These are phyloP conservation scores for Oriolus oriolus DNA, from an alignment of 2,113 vertebrate genomes.

Conservation along the genomic window DNA sequence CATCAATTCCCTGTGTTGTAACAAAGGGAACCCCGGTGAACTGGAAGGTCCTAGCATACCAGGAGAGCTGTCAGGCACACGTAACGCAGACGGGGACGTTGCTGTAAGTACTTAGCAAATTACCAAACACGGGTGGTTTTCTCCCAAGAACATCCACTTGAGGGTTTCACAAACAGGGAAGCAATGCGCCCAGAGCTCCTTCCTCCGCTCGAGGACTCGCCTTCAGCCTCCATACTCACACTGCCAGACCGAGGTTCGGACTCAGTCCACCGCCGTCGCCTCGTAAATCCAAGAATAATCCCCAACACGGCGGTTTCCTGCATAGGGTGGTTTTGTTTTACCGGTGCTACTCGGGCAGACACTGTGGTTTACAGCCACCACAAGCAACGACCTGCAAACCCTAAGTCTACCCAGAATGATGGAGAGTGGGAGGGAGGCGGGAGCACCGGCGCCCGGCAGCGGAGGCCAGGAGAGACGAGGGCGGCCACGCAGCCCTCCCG, in stretches of 20 bases:
- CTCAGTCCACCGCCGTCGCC: background rate
- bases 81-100: background rate
- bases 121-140: background rate
- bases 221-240: background rate
- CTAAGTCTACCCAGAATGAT: background rate
- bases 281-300: background rate
- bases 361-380: background rate
- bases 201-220: background rate
- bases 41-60: background rate
- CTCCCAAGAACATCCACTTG: background rate
- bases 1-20: background rate
- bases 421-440: background rate
- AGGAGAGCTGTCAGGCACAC: background rate
- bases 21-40: background rate
- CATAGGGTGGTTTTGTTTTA: constrained; percentile 36
- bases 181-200: background rate
- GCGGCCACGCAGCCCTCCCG: background rate
- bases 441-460: background rate
- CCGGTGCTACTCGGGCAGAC: constrained; percentile 1
- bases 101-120: background rate
- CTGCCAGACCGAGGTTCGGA: background rate
- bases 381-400: background rate
- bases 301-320: constrained; percentile 1
- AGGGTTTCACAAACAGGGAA: background rate
- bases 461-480: background rate